Base-by-base conservation (phyloP, 2,888 invertebrate genomes). In the Tetrapedia diversipes region DNA sequence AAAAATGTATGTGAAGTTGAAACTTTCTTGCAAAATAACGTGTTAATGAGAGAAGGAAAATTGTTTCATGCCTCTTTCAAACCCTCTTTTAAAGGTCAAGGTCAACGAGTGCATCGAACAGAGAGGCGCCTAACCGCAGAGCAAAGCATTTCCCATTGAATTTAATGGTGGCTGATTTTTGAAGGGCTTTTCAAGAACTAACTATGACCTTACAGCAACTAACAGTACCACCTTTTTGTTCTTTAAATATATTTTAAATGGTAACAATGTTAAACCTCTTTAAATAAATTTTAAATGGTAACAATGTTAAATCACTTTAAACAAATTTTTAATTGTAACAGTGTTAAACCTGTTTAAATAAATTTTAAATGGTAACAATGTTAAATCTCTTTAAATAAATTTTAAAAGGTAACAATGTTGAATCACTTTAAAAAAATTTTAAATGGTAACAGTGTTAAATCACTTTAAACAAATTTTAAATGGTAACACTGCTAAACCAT, bases 61-160 rank as follows among this genome's bases (percentile, higher is more conserved):
- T 37, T 32, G n/a, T 37, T 37, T 16, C n/a, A 43, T 54, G 64
- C n/a, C n/a, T 63, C 41, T 47, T 41, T 41, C n/a, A 34, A 68
- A 51, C 24, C 6, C 32, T 8, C 19, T 29, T 45, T 61, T 29
- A 11, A 73, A 27, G 65, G 77, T 61, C 73, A 81, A 81, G 80
- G 80, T 71, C 70, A 53, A 56, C 65, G 29, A 51, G 70, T 59
- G 27, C 64, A 39, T 37, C 4, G 27, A 29, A 8, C 16, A 56
- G 56, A 14, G 27, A 57, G 16, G 24, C 41, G 27, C 10, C 57
- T n/a, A 41, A 27, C 27, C 24, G n/a, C 8, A 27, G 14, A 27
- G 27, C 41, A 22, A 4, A n/a, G 41, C n/a, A 39, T 41, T 41
- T 41, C n/a, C 57, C 24, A 41, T 37, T 10, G 22, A 19, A 57